Evolutionary conservation across 2,888 invertebrate genomes (phyloP), one percentile per base, ranked within the genome.

Genomic region (Heliconius sara): DNA sequence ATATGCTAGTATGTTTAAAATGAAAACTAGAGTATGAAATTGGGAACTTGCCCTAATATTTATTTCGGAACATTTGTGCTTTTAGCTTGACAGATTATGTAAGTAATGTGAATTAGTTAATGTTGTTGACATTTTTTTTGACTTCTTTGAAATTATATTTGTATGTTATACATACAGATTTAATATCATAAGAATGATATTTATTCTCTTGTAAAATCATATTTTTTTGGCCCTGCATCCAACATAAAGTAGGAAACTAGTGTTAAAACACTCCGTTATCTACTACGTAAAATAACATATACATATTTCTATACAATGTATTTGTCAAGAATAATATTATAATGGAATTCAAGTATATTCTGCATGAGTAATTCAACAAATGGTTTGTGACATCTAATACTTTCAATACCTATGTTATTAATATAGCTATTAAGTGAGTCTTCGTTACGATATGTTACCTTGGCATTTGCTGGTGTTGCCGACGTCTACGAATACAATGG

Each of bases 21-120:
- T 88, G 88, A 86, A 87, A 88, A 88, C 86, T 88, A 86, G 85
- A 87, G 85, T 82, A 85, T 83, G 81, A 85, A 87, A 86, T 86
- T 83, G 79, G 82, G 78, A 77, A 79, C 75, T 57, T 72, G 81
- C 79, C 79, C 90, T 80, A 80, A n/a, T 81, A 80, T 73, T 77
- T 77, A 77, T 80, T 79, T 77, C 47, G n/a, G 52, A 70, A 68
- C 65, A 27, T 66, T 47, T 39, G 7, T 47, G 47, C 63, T 66
- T 72, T 76, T 72, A 68, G 34, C 34, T 60, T 73, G 63, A 27
- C 67, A 68, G 68, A 73, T 67, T 76, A 78, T 72, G 7, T 78
- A 47, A 52, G 10, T 47, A 25, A 63, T 63, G 30, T 60, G 2
- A 22, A 34, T 39, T 39, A 65, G 12, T 47, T 73, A 60, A 60